These are phyloP conservation scores for Drosophila paramelanica DNA, from an alignment of 2,888 invertebrate species.

Conservation along the genomic window DNA sequence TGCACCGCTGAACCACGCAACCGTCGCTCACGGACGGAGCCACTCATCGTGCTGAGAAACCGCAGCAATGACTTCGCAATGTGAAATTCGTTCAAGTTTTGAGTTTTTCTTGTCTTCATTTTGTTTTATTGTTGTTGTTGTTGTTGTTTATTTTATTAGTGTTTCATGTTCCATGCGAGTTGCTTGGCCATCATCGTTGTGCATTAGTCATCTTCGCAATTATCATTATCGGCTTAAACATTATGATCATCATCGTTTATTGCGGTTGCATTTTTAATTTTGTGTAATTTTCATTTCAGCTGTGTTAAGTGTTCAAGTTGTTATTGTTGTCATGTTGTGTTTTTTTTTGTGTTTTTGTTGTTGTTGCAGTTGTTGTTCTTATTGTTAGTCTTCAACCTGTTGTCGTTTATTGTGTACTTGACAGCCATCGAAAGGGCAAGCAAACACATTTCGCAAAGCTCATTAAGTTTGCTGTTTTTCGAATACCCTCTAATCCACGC, in stretches of 20 bases:
- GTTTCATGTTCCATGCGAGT: conserved; percentile 46
- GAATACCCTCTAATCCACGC: conserved; percentile 22
- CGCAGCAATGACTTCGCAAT: conserved; percentile 52
- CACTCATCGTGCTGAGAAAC: conserved; percentile 25
- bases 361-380: conserved; percentile 45
- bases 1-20: conserved; percentile 52
- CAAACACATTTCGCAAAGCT: conserved; percentile 79
- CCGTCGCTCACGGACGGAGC: conserved; percentile 41
- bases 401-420: conserved; percentile 79
- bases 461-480: conserved; percentile 66
- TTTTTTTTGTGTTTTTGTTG: conserved; percentile 17
- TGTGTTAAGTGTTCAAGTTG: conserved; percentile 60
- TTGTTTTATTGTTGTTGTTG: conserved; percentile 16
- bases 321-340: conserved; percentile 37
- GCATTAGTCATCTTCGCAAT: conserved; percentile 45
- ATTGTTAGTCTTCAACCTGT: conserved; percentile 76
- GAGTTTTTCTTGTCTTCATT: background rate
- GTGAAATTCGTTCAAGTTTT: conserved; percentile 41
- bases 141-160: conserved; percentile 16
- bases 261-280: conserved; percentile 64
- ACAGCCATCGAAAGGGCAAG: conserved; percentile 79
- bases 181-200: conserved; percentile 32
- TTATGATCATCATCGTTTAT: conserved; percentile 43
- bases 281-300: conserved; percentile 61
- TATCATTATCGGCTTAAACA: conserved; percentile 27